A percentile compares a stretch with the other conserved stretches of the same genome.
Conservation (phyloP, 2,797 vertebrate species). For the Poeciliopsis infans region DNA sequence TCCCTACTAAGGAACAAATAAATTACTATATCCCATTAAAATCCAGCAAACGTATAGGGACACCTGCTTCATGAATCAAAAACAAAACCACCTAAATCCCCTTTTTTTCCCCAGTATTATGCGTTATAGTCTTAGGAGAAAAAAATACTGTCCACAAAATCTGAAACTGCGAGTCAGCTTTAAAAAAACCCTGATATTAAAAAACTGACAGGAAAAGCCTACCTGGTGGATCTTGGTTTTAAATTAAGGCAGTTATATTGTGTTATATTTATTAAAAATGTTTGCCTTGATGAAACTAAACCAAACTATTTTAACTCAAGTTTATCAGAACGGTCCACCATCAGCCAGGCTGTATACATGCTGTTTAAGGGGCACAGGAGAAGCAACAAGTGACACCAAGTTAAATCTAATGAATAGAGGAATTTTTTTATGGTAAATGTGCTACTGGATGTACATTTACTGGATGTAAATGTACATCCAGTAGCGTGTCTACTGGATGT, state of each 20-base stretch:
- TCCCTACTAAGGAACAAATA: neutral
- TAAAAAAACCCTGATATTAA: neutral
- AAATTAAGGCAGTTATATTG: neutral
- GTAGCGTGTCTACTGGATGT: too few relatives aligned
- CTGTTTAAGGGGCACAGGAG: neutral
- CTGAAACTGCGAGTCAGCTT: neutral
- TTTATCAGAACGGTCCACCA: neutral
- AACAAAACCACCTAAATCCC: neutral
- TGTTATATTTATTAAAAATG: neutral
- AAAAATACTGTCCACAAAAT: neutral
- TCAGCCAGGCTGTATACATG: neutral
- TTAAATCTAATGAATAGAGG: neutral
- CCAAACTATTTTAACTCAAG: neutral
- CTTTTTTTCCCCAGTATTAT: neutral
- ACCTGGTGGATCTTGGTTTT: neutral
- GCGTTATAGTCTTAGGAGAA: neutral
- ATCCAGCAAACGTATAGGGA: neutral
- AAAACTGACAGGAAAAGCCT: neutral
- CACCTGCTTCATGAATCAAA: neutral
- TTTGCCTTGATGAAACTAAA: neutral
- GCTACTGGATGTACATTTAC: too few relatives aligned
- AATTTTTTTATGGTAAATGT: neutral
- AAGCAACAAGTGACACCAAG: neutral
- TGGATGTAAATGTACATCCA: too few relatives aligned
- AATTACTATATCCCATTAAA: neutral